phyloP scores from a whole-genome alignment of 1,140 invertebrate genomes.

The Diprion similis region DNA sequence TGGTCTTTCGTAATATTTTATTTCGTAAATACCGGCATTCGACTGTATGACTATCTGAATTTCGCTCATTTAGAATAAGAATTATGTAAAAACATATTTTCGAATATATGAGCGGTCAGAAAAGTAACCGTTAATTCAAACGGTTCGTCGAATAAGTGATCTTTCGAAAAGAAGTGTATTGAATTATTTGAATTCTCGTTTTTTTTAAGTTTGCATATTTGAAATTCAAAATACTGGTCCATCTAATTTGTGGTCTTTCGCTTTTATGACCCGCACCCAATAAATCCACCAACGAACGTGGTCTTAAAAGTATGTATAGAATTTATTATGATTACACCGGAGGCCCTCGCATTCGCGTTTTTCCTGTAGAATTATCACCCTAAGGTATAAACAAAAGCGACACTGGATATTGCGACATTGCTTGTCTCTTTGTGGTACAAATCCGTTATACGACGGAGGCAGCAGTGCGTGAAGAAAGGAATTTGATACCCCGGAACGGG shows the following conservation, averaged over 20 bases:
- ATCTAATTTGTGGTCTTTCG: no score
- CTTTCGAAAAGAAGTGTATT: background rate
- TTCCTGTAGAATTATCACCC: background rate
- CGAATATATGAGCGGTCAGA: background rate
- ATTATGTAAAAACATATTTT: background rate
- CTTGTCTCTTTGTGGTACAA: background rate
- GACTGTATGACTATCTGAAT: background rate
- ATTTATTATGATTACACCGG: constrained; percentile 5
- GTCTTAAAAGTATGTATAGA: background rate
- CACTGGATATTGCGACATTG: background rate
- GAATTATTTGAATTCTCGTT: background rate
- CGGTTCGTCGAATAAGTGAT: background rate
- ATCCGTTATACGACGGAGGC: background rate
- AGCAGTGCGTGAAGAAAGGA: background rate
- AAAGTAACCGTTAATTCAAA: background rate
- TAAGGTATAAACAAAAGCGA: background rate
- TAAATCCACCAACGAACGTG: background rate
- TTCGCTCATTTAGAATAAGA: no score
- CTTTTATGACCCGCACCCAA: no score
- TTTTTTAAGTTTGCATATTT: no score
- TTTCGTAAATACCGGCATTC: background rate
- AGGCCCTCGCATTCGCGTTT: background rate
- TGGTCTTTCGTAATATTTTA: background rate
- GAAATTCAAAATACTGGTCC: background rate
- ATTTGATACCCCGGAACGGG: background rate